Percentiles rank a stretch among this genome's conserved stretches.
Conservation (phyloP, 2,797 vertebrate species). For the Hypotaenidia okinawae region DNA sequence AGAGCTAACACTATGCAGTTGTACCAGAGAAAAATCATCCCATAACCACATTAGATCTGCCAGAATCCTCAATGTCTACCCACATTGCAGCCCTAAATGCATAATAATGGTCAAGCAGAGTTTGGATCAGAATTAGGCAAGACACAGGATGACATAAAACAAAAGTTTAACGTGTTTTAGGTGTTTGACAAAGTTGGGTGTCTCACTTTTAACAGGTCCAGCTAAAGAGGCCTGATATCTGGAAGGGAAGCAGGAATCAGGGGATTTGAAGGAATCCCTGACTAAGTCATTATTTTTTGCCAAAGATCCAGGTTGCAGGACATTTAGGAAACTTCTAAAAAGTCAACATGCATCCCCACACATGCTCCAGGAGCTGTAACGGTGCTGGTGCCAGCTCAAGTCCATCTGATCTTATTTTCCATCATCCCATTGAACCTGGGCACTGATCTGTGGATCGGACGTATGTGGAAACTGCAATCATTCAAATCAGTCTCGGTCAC, state of each 20-base stretch:
- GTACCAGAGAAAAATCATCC: neutral
- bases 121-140: neutral
- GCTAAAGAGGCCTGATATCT: neutral
- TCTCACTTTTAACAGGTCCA: neutral
- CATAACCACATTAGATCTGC: rapidly evolving
- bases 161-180: neutral
- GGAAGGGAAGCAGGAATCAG: neutral
- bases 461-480: conserved; percentile 68
- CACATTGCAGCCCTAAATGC: neutral
- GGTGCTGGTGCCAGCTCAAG: conserved; percentile 35
- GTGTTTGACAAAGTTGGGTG: neutral
- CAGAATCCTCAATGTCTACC: neutral
- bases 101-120: neutral
- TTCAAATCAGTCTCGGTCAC: conserved; percentile 6
- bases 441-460: conserved; percentile 61
- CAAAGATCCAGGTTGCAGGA: neutral
- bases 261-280: neutral
- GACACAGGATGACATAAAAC: neutral
- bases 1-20: neutral
- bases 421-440: conserved; percentile 39
- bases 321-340: neutral
- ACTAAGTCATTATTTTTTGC: neutral
- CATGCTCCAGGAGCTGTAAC: neutral
- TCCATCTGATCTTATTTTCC: conserved; percentile 56
- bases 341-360: neutral